Percentiles rank a stretch among this genome's conserved stretches.
Evolutionary conservation across 2,113 vertebrate genomes (phyloP).

Genomic region (Nothoprocta perdicaria): DNA sequence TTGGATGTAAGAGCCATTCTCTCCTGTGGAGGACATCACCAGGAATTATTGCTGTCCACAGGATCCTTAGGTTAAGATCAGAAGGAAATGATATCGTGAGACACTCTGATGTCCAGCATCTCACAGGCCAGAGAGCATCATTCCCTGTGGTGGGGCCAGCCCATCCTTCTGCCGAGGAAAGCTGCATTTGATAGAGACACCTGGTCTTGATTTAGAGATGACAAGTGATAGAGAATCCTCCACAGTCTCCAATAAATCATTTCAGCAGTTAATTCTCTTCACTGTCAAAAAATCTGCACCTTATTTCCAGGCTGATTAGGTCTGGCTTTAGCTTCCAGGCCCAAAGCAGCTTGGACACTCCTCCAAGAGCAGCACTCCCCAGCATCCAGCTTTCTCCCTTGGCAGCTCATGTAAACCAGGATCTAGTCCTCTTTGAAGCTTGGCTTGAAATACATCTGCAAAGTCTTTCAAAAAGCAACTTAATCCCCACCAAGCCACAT

Average conservation of each 20-base stretch:
- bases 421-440: not conserved
- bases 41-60: not conserved
- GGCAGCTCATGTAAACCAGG: not conserved
- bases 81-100: not conserved
- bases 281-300: conserved; percentile 40
- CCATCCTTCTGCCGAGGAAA: not conserved
- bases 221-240: not conserved
- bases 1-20: not conserved
- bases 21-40: fast-evolving
- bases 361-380: not conserved
- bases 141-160: not conserved
- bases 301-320: not conserved
- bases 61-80: not conserved
- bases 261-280: conserved; percentile 38
- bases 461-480: not conserved
- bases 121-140: not conserved
- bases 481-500: not conserved
- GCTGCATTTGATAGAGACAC: not conserved
- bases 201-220: conserved; percentile 43
- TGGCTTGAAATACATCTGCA: not conserved
- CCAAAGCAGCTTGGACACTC: not conserved
- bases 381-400: not conserved
- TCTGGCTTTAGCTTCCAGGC: conserved; percentile 6
- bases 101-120: not conserved
- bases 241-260: conserved; percentile 15